phyloP scores from a whole-genome alignment of 2,797 vertebrate species.

The Chanos chanos region DNA sequence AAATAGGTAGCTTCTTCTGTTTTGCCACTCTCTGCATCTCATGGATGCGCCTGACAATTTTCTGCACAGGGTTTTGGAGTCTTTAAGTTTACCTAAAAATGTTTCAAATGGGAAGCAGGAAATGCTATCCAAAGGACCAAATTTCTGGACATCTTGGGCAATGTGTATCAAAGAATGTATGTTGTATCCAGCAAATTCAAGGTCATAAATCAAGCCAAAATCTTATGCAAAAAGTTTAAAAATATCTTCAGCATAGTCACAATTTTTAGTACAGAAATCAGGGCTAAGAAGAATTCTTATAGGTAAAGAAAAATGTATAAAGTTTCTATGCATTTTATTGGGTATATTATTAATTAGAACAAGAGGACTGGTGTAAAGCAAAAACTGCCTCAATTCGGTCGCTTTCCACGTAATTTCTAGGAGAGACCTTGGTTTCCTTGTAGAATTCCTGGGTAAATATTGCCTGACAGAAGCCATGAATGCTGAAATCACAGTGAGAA shows the following conservation, averaged over 20 bases:
- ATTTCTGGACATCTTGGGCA: slow-evolving; percentile 29
- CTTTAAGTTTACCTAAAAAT: slow-evolving; percentile 24
- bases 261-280: slow-evolving; percentile 19
- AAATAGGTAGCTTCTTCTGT: slow-evolving; percentile 8
- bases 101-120: slow-evolving; percentile 25
- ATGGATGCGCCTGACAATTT: slow-evolving; percentile 25
- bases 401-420: slow-evolving; percentile 33
- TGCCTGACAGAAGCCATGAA: slow-evolving; percentile 16
- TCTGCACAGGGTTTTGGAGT: slow-evolving; percentile 30
- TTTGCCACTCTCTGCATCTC: slow-evolving; percentile 14
- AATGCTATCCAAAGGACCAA: slow-evolving; percentile 30
- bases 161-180: slow-evolving; percentile 28
- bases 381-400: slow-evolving; percentile 28
- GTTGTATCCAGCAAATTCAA: slow-evolving; percentile 30
- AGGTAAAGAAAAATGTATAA: slow-evolving; percentile 22
- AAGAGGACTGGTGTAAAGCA: slow-evolving; percentile 30
- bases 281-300: slow-evolving; percentile 34
- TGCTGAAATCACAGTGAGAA: slow-evolving; percentile 18
- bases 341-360: slow-evolving; percentile 18
- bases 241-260: slow-evolving; percentile 20
- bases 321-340: slow-evolving; percentile 3
- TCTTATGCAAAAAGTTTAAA: slow-evolving; percentile 29
- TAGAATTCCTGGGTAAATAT: slow-evolving; percentile 16
- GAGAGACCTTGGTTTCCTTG: slow-evolving; percentile 28
- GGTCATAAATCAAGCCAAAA: slow-evolving; percentile 24